Evolutionary conservation across 2,113 vertebrate species (phyloP), one percentile per base, ranked within the genome.

Genomic region (Mohoua ochrocephala): DNA sequence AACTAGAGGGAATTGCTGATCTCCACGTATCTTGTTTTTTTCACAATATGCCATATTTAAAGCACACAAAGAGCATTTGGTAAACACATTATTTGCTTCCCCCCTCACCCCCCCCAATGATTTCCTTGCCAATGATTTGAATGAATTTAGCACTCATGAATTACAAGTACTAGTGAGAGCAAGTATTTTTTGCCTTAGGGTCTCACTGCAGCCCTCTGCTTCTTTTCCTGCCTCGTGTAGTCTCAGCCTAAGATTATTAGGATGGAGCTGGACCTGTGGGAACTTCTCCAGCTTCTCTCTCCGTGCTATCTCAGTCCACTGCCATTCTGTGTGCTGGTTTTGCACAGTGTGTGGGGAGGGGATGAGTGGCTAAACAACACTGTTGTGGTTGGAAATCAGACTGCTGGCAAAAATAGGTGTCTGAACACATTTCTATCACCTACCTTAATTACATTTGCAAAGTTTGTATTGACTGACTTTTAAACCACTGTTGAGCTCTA

Each of bases 61-160:
- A 84, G 33, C 65, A 67, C 77, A 57, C 10, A 31, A 76, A 57
- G 11, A 44, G 30, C 70, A 56, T 85, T 60, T 63, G 44, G 30
- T 64, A 83, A 94, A 85, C 19, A 35, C 2, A 15, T 82, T 89
- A 63, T 78, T 35, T 37, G 2, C 14, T 2, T 1, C 7, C 4
- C 10, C 7, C 4, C 16, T n/a, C n/a, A n/a, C 11, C 2, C 39
- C 2, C 0, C 11, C 4, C 0, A 5, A 18, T 6, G 0, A 41
- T 57, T 91, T 96, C 28, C 57, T 68, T 79, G 67, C 78, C 85
- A 86, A 39, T 21, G 11, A 59, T 69, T 70, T 81, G 52, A 87
- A 78, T 94, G 14, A 60, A 87, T 95, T 84, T 87, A 87, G 37
- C n/a, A 37, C n/a, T 92, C 37, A 4, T 33, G 14, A 76, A 71